These are phyloP conservation scores for Crematogaster levior DNA, from an alignment of 2,888 invertebrate species.

Conservation along the genomic window DNA sequence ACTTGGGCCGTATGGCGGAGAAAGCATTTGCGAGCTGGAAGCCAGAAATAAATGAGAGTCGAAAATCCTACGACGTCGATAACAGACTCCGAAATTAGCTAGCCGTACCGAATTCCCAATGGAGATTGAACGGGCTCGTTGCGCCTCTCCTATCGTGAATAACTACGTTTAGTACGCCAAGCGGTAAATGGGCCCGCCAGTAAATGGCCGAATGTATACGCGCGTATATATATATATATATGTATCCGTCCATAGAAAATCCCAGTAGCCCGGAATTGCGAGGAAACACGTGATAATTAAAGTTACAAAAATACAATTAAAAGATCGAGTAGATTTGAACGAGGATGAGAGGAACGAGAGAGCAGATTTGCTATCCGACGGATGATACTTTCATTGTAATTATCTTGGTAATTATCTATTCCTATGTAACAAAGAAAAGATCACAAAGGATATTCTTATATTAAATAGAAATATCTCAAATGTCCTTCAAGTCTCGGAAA, in stretches of 20 bases:
- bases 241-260: conserved; percentile 62
- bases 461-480: conserved; percentile 23
- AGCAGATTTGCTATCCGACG: conserved; percentile 44
- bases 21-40: conserved; percentile 50
- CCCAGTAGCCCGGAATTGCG: conserved; percentile 71
- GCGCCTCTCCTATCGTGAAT: conserved; percentile 75
- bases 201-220: conserved; percentile 68
- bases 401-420: conserved; percentile 70
- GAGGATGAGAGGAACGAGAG: conserved; percentile 9
- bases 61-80: conserved; percentile 76
- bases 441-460: not conserved
- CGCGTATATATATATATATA: not conserved
- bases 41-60: conserved; percentile 73
- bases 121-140: conserved; percentile 75
- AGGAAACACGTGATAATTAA: conserved; percentile 75
- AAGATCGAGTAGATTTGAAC: conserved; percentile 20
- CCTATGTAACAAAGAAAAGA: conserved; percentile 36
- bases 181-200: conserved; percentile 70
- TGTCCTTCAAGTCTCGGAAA: not conserved
- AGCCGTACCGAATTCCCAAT: conserved; percentile 76
- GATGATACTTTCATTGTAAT: conserved; percentile 66
- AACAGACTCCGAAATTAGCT: conserved; percentile 76
- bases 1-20: not conserved
- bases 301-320: conserved; percentile 72
- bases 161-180: conserved; percentile 73